These are phyloP conservation scores for Crotalus helleri DNA, from an alignment of 2,113 vertebrate genomes.

Conservation along the genomic window DNA sequence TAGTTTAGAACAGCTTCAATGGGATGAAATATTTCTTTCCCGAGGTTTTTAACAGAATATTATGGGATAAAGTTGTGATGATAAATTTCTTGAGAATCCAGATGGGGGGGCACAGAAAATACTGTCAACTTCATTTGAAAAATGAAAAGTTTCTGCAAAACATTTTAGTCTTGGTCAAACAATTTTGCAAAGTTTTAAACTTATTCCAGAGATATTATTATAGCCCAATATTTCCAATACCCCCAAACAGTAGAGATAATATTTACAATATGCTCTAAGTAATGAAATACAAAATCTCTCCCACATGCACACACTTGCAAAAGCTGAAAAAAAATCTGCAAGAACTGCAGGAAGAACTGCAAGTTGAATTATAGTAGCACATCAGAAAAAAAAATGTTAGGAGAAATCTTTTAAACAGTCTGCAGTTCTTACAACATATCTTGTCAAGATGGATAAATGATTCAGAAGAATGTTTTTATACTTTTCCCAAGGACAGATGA, in stretches of 20 bases:
- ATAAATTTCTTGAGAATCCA: background rate
- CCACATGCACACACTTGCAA: background rate
- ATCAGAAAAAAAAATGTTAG: background rate
- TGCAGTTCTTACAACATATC: background rate
- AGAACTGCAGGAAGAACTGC: too few species aligned
- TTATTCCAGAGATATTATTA: background rate
- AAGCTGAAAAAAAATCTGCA: background rate
- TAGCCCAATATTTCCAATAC: background rate
- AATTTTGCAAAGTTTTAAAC: background rate
- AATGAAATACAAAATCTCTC: background rate
- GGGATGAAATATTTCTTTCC: slow-evolving; percentile 1
- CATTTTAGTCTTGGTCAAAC: background rate
- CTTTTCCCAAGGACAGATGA: background rate
- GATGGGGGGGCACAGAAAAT: background rate
- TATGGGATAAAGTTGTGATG: background rate
- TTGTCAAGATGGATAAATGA: background rate
- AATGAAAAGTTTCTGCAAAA: background rate
- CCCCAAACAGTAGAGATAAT: background rate
- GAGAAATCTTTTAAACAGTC: background rate
- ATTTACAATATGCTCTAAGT: background rate
- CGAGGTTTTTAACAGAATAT: slow-evolving; percentile 14
- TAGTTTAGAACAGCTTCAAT: background rate
- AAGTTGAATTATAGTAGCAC: background rate
- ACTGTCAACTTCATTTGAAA: background rate
- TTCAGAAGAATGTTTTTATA: background rate